Base-by-base conservation (phyloP, 1,140 invertebrate species). In the Physella acuta region DNA sequence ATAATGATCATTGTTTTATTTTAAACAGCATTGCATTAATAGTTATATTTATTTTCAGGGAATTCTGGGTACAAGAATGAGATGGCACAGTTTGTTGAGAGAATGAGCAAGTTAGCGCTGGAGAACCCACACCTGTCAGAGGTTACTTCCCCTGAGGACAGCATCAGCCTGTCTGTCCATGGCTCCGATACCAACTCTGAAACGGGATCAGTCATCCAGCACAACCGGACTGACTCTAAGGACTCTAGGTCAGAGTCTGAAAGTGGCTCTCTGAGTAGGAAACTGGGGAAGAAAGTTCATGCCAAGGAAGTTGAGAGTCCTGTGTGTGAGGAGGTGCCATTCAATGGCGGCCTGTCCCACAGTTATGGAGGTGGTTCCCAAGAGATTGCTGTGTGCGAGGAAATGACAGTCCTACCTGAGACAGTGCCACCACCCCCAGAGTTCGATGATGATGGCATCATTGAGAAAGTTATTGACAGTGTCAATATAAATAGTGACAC, bases 361-460 rank as follows among this genome's bases (percentile, higher is more conserved):
- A 31, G 3, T 3, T n/a, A n/a, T n/a, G n/a, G n/a, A n/a, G n/a
- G n/a, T n/a, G n/a, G n/a, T n/a, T n/a, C n/a, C n/a, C n/a, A n/a
- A n/a, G n/a, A n/a, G n/a, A n/a, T 61, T 60, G 56, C 56, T 26
- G 33, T 61, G 44, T 66, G 44, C 51, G 66, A 72, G 16, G 77
- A 79, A 68, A 79, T 79, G 31, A 31, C 49, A 17, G 44, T 65
- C 17, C 74, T 77, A 2, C 68, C 76, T 24, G 69, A 76, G 28
- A 77, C 66, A 11, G 59, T 81, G 28, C 59, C 75, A 16, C 77
- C 77, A 33, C 80, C 80, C 2, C 70, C 75, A 1, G 77, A 78
- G 39, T 81, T 81, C 61, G 72, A 74, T 37, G 75, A 74, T 67
- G 56, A 65, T 24, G 49, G 37, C 26, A 49, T 5, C 14, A 58